Percentiles rank a stretch among this genome's conserved stretches.
Evolutionary conservation across 2,113 vertebrate species (phyloP).

Genomic region (Corythaeola cristata): DNA sequence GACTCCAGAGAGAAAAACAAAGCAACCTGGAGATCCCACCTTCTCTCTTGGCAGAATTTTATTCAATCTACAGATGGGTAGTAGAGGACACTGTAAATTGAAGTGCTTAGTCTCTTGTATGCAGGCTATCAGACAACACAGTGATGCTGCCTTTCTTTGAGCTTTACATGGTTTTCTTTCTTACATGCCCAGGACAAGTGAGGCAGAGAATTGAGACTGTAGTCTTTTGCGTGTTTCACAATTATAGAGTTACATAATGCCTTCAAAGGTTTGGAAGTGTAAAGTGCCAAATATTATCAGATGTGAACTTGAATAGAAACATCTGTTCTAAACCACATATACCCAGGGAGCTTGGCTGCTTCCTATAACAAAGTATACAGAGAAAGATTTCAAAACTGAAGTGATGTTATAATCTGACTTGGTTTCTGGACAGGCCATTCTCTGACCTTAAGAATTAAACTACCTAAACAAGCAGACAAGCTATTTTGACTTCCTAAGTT

Average conservation of each 20-base stretch:
- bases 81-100: background rate
- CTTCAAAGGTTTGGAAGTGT: background rate
- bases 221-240: background rate
- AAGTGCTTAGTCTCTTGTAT: background rate
- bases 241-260: background rate
- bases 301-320: background rate
- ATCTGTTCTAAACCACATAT: background rate
- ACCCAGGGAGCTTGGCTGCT: background rate
- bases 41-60: background rate
- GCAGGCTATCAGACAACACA: background rate
- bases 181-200: background rate
- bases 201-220: background rate
- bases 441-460: background rate
- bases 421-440: background rate
- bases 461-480: background rate
- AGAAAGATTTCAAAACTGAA: background rate
- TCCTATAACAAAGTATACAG: background rate
- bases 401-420: background rate
- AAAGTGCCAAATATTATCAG: background rate
- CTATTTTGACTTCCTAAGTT: background rate
- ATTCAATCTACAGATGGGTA: background rate
- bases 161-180: background rate
- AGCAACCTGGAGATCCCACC: background rate
- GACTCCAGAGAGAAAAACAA: background rate
- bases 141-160: background rate